These are phyloP conservation scores for Drosophila fungiperda DNA, from an alignment of 2,888 invertebrate species.

Conservation along the genomic window DNA sequence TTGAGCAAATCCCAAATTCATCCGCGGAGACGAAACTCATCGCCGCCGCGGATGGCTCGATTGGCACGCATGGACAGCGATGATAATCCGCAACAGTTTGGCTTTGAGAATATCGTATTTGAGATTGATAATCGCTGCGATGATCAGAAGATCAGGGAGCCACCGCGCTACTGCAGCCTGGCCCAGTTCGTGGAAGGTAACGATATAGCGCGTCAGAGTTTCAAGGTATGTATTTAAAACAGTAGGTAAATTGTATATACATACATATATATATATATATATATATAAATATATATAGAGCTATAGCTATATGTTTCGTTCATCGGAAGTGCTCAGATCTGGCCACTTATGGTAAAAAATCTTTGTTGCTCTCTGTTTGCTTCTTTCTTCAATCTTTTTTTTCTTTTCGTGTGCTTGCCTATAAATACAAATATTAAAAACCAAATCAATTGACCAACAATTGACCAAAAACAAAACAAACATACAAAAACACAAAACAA, in stretches of 20 bases:
- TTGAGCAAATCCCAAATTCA: conserved; percentile 43
- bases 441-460: conserved; percentile 30
- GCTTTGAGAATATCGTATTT: conserved; percentile 91
- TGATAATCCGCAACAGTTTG: conserved; percentile 86
- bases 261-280: conserved; percentile 20
- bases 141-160: conserved; percentile 86
- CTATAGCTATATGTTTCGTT: conserved; percentile 68
- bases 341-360: conserved; percentile 79
- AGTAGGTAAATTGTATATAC: conserved; percentile 45
- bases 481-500: conserved; percentile 28
- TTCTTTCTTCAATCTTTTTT: conserved; percentile 73
- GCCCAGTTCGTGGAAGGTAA: conserved; percentile 93
- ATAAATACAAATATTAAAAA: conserved; percentile 18
- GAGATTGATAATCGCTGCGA: conserved; percentile 86
- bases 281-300: conserved; percentile 41
- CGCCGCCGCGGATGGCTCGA: conserved; percentile 82
- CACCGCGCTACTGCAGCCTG: conserved; percentile 90
- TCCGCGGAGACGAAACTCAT: conserved; percentile 86
- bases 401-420: conserved; percentile 64
- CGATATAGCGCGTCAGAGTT: conserved; percentile 92
- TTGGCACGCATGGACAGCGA: conserved; percentile 86
- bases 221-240: conserved; percentile 86
- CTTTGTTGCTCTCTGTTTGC: conserved; percentile 80
- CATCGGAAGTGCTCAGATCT: conserved; percentile 61
- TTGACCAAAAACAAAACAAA: conserved; percentile 32